Conservation (phyloP, 2,888 invertebrate species). For the Lutraria lutraria region DNA sequence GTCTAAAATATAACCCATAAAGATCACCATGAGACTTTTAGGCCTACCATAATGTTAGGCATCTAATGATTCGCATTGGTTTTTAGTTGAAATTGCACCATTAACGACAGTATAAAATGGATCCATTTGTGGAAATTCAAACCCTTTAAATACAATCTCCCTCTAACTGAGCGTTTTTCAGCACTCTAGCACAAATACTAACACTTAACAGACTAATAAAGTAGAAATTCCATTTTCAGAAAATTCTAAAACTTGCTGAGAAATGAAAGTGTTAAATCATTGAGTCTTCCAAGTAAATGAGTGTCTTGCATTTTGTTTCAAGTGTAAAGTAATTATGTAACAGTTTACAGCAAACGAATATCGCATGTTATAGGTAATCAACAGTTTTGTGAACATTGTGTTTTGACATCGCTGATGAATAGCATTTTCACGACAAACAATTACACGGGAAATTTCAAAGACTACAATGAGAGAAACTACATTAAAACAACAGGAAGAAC, state of each 20-base stretch:
- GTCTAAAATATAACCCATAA: neutral
- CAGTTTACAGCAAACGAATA: neutral
- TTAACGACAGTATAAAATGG: neutral
- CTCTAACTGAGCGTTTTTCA: neutral
- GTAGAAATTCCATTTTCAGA: slow-evolving; percentile 8
- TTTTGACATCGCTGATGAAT: slow-evolving; percentile 19
- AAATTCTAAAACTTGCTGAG: neutral
- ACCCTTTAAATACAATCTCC: slow-evolving; percentile 2
- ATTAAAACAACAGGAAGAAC: slow-evolving; percentile 16
- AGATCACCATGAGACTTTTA: neutral
- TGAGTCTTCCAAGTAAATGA: neutral
- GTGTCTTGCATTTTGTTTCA: neutral
- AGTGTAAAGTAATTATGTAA: slow-evolving; percentile 11
- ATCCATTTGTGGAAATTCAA: slow-evolving; percentile 19
- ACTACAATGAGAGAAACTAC: slow-evolving; percentile 15
- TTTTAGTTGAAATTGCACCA: neutral
- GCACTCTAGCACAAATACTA: neutral
- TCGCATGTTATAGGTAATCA: slow-evolving; percentile 9
- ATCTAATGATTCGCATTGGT: neutral
- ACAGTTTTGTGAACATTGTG: neutral
- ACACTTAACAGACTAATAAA: neutral
- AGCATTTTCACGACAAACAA: slow-evolving; percentile 18
- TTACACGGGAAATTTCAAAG: slow-evolving; percentile 21
- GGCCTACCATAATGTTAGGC: neutral
- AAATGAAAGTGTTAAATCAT: slow-evolving; percentile 13